These are phyloP conservation scores for Periphyllus acericola DNA, from an alignment of 2,888 invertebrate species.

Conservation along the genomic window DNA sequence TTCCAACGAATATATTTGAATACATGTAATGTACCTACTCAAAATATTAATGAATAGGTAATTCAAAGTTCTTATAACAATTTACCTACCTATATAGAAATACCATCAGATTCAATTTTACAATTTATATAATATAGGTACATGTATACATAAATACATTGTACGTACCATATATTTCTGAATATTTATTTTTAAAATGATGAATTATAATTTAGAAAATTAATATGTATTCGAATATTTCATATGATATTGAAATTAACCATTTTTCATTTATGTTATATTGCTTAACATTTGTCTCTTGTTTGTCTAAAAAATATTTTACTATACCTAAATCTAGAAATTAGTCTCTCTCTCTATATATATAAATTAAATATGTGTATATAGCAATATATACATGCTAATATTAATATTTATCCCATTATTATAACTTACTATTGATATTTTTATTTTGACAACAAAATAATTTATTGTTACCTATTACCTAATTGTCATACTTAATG, in stretches of 20 bases:
- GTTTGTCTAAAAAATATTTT: slow-evolving; percentile 47
- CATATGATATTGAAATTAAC: slow-evolving; percentile 58
- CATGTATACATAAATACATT: slow-evolving; percentile 9
- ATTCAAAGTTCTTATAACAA: background rate
- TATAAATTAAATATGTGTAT: background rate
- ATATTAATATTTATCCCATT: slow-evolving; percentile 48
- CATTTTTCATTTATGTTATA: slow-evolving; percentile 43
- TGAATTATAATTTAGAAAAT: slow-evolving; percentile 31
- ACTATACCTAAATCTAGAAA: slow-evolving; percentile 30
- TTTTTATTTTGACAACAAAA: slow-evolving; percentile 47
- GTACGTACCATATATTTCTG: background rate
- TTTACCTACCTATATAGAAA: slow-evolving; percentile 1
- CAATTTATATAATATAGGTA: slow-evolving; percentile 1
- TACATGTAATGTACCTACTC: slow-evolving; percentile 33
- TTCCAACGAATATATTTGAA: slow-evolving; percentile 59
- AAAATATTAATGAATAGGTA: slow-evolving; percentile 29
- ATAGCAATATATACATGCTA: background rate
- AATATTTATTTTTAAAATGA: slow-evolving; percentile 35
- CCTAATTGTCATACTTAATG: slow-evolving; percentile 30
- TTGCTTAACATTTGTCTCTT: slow-evolving; percentile 52
- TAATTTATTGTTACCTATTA: slow-evolving; percentile 52
- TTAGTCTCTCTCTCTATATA: slow-evolving; percentile 23
- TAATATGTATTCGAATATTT: slow-evolving; percentile 50
- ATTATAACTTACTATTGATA: slow-evolving; percentile 53
- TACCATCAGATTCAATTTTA: slow-evolving; percentile 11